A percentile compares a stretch with the other conserved stretches of the same genome.
These are phyloP conservation scores for Sphecodes monilicornis DNA, from an alignment of 2,888 invertebrate species.

Conservation along the genomic window DNA sequence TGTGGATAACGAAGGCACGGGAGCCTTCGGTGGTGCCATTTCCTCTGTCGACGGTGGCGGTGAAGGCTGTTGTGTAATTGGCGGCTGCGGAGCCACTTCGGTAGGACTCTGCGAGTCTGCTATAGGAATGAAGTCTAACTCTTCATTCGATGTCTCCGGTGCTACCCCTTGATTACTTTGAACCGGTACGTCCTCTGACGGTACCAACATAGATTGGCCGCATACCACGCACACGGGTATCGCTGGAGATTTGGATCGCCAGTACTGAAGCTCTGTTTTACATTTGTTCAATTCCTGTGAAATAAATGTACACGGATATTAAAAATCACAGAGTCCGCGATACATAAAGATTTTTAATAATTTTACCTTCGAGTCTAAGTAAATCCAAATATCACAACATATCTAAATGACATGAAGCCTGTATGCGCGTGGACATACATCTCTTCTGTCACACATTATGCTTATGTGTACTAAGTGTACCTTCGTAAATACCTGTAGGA, in stretches of 20 bases:
- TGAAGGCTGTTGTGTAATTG: constrained; percentile 64
- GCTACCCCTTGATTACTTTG: constrained; percentile 87
- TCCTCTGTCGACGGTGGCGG: constrained; percentile 68
- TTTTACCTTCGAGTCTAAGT: constrained; percentile 19
- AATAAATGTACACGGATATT: constrained; percentile 32
- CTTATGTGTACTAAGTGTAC: constrained; percentile 71
- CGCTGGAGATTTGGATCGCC: constrained; percentile 95
- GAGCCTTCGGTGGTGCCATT: constrained; percentile 82
- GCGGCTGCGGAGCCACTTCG: constrained; percentile 69
- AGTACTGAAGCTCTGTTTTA: constrained; percentile 95
- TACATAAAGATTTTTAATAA: not conserved
- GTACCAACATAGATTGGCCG: constrained; percentile 87
- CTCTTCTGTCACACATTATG: constrained; percentile 17
- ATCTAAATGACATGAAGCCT: not conserved
- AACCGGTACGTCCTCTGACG: constrained; percentile 87
- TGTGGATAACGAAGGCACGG: constrained; percentile 75
- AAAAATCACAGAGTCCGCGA: not conserved
- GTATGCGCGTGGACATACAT: not conserved
- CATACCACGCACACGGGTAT: constrained; percentile 91
- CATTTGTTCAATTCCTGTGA: constrained; percentile 94
- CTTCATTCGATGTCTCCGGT: constrained; percentile 85
- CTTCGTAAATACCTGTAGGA: constrained; percentile 89
- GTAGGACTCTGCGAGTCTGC: constrained; percentile 80
- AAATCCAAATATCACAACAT: not conserved
- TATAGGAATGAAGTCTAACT: constrained; percentile 84